Evolutionary conservation across 2,113 vertebrate genomes (phyloP).

Genomic region (rabbit (Oryctolagus cuniculus)): DNA sequence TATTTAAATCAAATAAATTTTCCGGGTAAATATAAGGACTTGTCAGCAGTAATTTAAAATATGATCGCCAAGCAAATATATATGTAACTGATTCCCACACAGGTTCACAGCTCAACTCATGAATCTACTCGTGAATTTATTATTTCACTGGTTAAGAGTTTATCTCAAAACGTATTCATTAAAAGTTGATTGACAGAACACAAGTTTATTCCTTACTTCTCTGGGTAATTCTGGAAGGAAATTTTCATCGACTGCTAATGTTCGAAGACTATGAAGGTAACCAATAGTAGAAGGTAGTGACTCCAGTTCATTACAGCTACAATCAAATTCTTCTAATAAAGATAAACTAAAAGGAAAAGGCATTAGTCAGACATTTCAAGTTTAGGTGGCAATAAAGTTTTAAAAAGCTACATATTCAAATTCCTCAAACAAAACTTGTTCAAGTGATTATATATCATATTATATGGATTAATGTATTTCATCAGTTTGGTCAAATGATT

Average conservation of each 20-base stretch:
- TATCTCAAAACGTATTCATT: neutral
- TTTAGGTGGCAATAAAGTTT: neutral
- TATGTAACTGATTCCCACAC: neutral
- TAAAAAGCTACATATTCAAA: neutral
- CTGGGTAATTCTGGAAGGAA: slow-evolving; percentile 96
- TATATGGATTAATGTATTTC: neutral
- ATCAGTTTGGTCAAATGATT: neutral
- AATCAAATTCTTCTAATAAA: slow-evolving; percentile 98
- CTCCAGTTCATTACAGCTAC: slow-evolving; percentile 99
- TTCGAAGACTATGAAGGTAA: slow-evolving; percentile 96
- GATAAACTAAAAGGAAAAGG: slow-evolving; percentile 92
- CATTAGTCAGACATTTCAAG: slow-evolving; percentile 60
- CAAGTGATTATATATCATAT: neutral
- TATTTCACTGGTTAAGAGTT: neutral
- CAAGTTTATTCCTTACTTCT: slow-evolving; percentile 90
- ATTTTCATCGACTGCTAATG: slow-evolving; percentile 97
- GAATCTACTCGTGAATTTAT: neutral
- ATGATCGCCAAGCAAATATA: neutral
- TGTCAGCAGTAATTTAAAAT: slow-evolving; percentile 21
- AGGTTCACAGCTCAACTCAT: neutral
- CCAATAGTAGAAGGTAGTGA: slow-evolving; percentile 95
- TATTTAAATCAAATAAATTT: slow-evolving; percentile 37
- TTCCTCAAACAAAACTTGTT: neutral
- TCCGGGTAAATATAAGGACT: neutral
- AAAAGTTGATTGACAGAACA: slow-evolving; percentile 50